These are phyloP conservation scores for Noctua janthina DNA, from an alignment of 2,888 invertebrate species.

Conservation along the genomic window DNA sequence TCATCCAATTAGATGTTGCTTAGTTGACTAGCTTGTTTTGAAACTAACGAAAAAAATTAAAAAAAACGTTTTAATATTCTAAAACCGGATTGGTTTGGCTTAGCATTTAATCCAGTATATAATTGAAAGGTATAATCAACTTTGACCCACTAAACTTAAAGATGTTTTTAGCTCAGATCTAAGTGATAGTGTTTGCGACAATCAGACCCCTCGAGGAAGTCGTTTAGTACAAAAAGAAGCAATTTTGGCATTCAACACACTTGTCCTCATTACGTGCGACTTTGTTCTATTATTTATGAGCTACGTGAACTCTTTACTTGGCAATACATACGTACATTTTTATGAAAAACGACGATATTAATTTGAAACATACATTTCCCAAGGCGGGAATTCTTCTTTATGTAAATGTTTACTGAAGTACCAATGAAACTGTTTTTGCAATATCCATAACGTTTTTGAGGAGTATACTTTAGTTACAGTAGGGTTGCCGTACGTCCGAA, in stretches of 20 bases:
- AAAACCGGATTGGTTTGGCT: neutral
- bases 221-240: slow-evolving; percentile 66
- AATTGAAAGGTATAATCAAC: neutral
- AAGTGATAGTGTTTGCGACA: slow-evolving; percentile 47
- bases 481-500: neutral
- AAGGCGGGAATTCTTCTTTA: slow-evolving; percentile 41
- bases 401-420: slow-evolving; percentile 30
- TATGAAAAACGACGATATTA: slow-evolving; percentile 59
- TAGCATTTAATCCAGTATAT: neutral
- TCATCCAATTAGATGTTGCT: neutral
- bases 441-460: slow-evolving; percentile 15
- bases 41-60: no score
- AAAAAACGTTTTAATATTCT: neutral
- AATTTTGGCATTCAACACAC: slow-evolving; percentile 73
- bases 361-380: slow-evolving; percentile 58
- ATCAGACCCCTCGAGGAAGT: slow-evolving; percentile 56
- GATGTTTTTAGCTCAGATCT: slow-evolving; percentile 16
- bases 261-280: slow-evolving; percentile 72
- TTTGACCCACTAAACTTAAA: neutral
- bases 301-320: slow-evolving; percentile 69
- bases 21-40: neutral
- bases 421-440: slow-evolving; percentile 30
- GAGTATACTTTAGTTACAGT: neutral
- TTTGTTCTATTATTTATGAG: slow-evolving; percentile 73
- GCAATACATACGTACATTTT: slow-evolving; percentile 57